Evolutionary conservation across 1,140 invertebrate species (phyloP).

Genomic region (Ylistrum balloti): DNA sequence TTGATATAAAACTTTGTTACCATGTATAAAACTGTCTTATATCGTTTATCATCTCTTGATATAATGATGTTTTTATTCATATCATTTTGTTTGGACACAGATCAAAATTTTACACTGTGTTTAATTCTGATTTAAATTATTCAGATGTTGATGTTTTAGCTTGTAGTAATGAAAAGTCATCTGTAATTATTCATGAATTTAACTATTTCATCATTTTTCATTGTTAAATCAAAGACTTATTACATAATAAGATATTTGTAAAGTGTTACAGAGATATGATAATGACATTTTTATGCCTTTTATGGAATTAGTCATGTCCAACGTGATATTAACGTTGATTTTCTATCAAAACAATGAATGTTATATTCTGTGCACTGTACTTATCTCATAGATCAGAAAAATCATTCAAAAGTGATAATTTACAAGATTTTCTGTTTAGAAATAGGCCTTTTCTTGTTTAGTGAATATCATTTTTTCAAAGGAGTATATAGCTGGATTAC

Average conservation of each 20-base stretch:
- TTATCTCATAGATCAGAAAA: neutral
- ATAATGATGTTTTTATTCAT: neutral
- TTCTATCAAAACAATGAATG: neutral
- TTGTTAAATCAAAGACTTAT: neutral
- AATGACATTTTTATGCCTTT: slow-evolving; percentile 29
- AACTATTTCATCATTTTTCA: neutral
- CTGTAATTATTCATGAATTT: slow-evolving; percentile 29
- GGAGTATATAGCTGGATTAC: neutral
- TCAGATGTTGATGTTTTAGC: slow-evolving; percentile 12
- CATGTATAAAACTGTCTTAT: neutral
- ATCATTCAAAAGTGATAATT: neutral
- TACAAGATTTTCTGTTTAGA: neutral
- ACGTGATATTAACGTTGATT: slow-evolving; percentile 12
- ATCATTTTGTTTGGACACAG: neutral
- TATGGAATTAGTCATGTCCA: slow-evolving; percentile 13
- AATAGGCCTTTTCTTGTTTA: neutral
- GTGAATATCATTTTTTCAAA: neutral
- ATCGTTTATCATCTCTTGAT: neutral
- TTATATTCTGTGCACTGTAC: neutral
- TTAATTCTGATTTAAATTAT: neutral
- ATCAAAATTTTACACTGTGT: neutral
- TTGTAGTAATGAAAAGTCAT: neutral
- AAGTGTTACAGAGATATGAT: neutral
- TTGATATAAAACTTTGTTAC: neutral
- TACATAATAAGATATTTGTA: slow-evolving; percentile 14